Percentiles rank a stretch among this genome's conserved stretches.
Conservation (phyloP, 2,797 vertebrate species). For the Sarcophilus harrisii region DNA sequence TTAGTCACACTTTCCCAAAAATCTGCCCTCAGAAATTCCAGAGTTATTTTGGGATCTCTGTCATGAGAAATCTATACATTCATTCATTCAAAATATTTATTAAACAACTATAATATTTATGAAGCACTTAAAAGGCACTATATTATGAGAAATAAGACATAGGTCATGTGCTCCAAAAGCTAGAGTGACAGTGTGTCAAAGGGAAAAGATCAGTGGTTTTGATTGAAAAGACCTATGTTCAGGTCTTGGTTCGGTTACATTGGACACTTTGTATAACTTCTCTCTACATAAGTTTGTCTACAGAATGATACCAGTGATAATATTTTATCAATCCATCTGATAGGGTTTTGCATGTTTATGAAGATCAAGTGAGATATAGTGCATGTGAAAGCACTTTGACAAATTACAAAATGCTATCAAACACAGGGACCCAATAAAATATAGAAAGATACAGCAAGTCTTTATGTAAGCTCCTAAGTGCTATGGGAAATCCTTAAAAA, state of each 20-base stretch:
- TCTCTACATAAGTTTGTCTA: background rate
- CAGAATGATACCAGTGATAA: background rate
- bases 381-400: background rate
- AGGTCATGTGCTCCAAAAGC: background rate
- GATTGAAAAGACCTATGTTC: background rate
- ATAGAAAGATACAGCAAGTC: background rate
- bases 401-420: background rate
- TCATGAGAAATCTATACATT: background rate
- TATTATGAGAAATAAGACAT: background rate
- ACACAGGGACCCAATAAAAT: background rate
- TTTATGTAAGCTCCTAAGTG: background rate
- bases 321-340: background rate
- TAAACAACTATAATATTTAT: background rate
- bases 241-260: background rate
- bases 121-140: background rate
- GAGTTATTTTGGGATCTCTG: background rate
- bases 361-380: background rate
- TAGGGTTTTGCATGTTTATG: background rate
- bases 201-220: background rate
- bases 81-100: background rate
- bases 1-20: background rate
- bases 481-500: background rate
- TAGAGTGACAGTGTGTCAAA: background rate
- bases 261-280: background rate
- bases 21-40: background rate